Evolutionary conservation across 2,888 invertebrate genomes (phyloP), one percentile per base, ranked within the genome.

Genomic region (Sericinus montela): DNA sequence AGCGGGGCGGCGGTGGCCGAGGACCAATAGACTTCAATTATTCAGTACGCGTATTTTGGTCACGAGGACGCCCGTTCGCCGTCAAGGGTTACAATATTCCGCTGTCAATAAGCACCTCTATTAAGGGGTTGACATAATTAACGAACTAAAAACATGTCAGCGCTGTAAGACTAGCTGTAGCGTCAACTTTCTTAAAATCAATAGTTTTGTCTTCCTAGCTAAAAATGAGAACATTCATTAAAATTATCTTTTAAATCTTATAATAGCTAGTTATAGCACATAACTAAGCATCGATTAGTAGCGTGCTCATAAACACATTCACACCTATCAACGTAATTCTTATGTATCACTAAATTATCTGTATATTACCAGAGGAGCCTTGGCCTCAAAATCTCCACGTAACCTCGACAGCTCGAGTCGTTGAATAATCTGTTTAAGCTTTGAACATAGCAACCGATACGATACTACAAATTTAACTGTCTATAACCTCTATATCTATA

Each of bases 11-110:
- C 57, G 55, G 47, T 37, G 44, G 54, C 46, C 32, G 59, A 69
- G 60, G 57, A 63, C 61, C 61, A 60, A 56, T 32, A 53, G 60
- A 62, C 66, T 74, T 86, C 72, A 82, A 86, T 86, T 76, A 87
- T 86, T 86, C 84, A 86, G 61, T 62, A 62, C 70, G 67, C 72
- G 80, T 86, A 86, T 84, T 86, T 83, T 84, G 81, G 85, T 81
- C 81, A 82, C 79, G 83, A 78, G 83, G 83, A 75, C 84, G 70
- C 51, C 56, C 58, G 65, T 58, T 59, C 60, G 53, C 39, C 23
- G 11, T 10, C 50, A 51, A 44, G 61, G 56, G 48, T 43, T 38
- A 38, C 49, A 45, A 55, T 55, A 53, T 56, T 58, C 62, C 65
- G 63, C 63, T 60, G 51, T 64, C 59, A 56, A 56, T 62, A 58